A percentile compares a stretch with the other conserved stretches of the same genome.
phyloP scores from a whole-genome alignment of 1,140 invertebrate species.

The Drosophila rhopaloa region DNA sequence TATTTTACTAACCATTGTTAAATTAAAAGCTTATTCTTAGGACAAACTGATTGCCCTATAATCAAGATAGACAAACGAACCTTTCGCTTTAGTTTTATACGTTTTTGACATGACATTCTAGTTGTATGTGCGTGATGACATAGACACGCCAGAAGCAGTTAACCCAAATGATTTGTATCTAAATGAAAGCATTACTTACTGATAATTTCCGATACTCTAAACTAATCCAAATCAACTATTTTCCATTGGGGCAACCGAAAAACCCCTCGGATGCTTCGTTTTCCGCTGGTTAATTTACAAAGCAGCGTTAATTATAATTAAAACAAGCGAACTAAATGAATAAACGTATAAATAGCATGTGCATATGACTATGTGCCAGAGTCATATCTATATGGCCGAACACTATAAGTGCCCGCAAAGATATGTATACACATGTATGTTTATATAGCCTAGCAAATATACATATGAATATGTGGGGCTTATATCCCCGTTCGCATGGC shows the following conservation, averaged over 20 bases:
- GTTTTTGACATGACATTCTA: conserved; percentile 12
- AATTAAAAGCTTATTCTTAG: neutral
- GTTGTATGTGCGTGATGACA: conserved; percentile 5
- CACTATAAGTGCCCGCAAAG: conserved; percentile 15
- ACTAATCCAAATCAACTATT: neutral
- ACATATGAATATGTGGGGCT: conserved; percentile 24
- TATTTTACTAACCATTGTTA: neutral
- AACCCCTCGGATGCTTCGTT: neutral
- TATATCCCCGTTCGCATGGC: conserved; percentile 27
- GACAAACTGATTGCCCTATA: neutral
- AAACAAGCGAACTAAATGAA: conserved; percentile 74
- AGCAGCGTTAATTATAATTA: conserved; percentile 78
- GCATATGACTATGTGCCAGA: conserved; percentile 15
- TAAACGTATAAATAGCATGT: conserved; percentile 52
- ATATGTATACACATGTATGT: conserved; percentile 6
- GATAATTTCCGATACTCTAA: neutral
- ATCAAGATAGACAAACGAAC: neutral
- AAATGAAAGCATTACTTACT: neutral
- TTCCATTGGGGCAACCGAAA: neutral
- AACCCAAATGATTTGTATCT: conserved; percentile 1
- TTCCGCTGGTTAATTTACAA: conserved; percentile 60
- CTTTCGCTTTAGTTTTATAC: conserved; percentile 6
- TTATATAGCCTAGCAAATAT: conserved; percentile 18
- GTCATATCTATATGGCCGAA: conserved; percentile 15
- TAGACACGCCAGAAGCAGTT: conserved; percentile 7